phyloP scores from a whole-genome alignment of 2,113 vertebrate species.

The Baryphthengus martii region DNA sequence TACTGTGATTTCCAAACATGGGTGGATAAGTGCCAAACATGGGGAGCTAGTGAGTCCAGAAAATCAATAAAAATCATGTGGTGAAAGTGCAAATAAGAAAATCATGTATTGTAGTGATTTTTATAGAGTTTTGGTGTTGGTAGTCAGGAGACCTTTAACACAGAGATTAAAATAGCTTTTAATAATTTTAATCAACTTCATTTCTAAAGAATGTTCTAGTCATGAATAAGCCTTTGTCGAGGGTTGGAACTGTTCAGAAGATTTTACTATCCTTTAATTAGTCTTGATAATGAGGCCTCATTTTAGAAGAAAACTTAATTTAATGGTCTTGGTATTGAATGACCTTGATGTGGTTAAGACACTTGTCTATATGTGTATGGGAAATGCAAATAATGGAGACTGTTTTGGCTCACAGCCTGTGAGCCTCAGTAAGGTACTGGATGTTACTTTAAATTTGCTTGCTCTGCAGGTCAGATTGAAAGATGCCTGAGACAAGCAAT shows the following conservation, averaged over 20 bases:
- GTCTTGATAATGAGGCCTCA: constrained; percentile 56
- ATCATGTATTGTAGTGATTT: not conserved
- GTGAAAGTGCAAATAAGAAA: not conserved
- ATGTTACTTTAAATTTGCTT: constrained; percentile 70
- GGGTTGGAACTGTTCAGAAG: constrained; percentile 6
- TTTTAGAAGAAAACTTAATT: constrained; percentile 69
- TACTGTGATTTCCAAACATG: not conserved
- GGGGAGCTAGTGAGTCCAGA: not conserved
- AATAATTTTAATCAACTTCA: constrained; percentile 24
- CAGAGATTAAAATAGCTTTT: constrained; percentile 26
- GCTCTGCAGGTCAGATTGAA: constrained; percentile 72
- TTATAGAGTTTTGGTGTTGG: not conserved
- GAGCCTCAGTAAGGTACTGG: constrained; percentile 22
- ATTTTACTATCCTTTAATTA: constrained; percentile 71
- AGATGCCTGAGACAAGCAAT: constrained; percentile 69
- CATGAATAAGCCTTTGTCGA: constrained; percentile 37
- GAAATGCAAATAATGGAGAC: constrained; percentile 75
- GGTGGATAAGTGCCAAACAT: not conserved
- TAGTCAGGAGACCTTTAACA: constrained; percentile 14
- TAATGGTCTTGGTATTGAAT: constrained; percentile 60
- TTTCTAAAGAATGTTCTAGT: constrained; percentile 4
- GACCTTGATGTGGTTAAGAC: constrained; percentile 68
- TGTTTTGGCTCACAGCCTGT: constrained; percentile 64
- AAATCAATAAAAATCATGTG: not conserved
- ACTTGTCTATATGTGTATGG: constrained; percentile 62